These are phyloP conservation scores for Myzus persicae DNA, from an alignment of 1,140 invertebrate genomes.

Conservation along the genomic window DNA sequence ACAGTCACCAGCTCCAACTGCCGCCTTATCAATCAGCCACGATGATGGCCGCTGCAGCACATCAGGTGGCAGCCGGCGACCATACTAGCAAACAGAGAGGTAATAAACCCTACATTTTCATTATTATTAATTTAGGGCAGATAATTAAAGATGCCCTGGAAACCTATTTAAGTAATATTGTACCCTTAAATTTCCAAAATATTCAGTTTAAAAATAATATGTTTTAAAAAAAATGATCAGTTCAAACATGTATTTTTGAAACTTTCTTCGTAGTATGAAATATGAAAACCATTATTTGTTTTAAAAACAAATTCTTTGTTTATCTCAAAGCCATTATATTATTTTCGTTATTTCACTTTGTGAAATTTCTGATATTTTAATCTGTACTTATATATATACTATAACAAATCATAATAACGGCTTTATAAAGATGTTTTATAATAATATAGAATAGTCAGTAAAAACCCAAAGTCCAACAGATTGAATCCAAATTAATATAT, in stretches of 20 bases:
- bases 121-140: background rate
- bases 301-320: background rate
- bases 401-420: background rate
- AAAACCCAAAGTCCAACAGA: background rate
- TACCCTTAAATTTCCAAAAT: background rate
- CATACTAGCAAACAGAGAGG: conserved; percentile 42
- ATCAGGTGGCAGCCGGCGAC: conserved; percentile 32
- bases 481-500: no score
- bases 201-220: background rate
- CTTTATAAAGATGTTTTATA: no score
- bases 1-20: conserved; percentile 28
- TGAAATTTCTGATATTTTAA: background rate
- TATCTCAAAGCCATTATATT: no score
- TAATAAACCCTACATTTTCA: background rate
- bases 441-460: background rate
- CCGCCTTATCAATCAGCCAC: conserved; percentile 17
- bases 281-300: no score
- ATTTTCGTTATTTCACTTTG: no score
- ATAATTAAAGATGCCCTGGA: background rate
- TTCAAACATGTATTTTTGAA: background rate
- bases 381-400: background rate
- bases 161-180: background rate
- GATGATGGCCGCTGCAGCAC: conserved; percentile 1
- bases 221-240: background rate
- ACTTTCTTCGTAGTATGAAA: background rate